Evolutionary conservation across 2,113 vertebrate genomes (phyloP), one percentile per base, ranked within the genome.

Genomic region (Scomber scombrus): DNA sequence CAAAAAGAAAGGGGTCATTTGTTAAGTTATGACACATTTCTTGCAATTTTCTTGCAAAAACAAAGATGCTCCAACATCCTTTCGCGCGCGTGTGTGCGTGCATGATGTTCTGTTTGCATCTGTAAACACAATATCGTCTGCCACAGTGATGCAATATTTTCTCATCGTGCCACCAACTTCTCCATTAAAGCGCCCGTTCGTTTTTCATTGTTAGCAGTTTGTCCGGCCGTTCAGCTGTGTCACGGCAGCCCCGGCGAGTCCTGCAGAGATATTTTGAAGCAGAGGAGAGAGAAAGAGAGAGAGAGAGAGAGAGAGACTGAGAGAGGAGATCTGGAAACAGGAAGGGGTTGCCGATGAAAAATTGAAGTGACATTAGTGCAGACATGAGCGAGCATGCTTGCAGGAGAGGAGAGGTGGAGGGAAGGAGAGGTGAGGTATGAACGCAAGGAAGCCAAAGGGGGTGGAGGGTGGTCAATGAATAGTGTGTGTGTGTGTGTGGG

Each of bases 301-400:
- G 23, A 26, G 23, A 26, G 23, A 26, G 23, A 26, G 1, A 26
- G 23, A 2, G 23, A 26, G 23, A 26, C 2, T 2, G 1, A 71
- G 55, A 21, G 63, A 86, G 47, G 58, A 71, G 19, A 65, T 85
- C 70, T 82, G 78, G 71, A 84, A 81, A 83, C 85, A 76, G 92
- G 90, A 91, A 86, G 62, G 85, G 87, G 88, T 19, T 77, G 57
- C 66, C 68, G 19, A 92, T 93, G 82, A 93, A 92, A 93, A 90
- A 92, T 93, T 92, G 62, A 94, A 92, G 90, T 87, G 85, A 92
- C 82, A 90, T 93, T 91, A 92, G 88, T 16, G 23, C 84, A 89
- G 90, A 92, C 91, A 89, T 88, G 91, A 93, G 87, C 64, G 83
- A 89, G 91, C 86, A 91, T 63, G 88, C 84, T 82, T 76, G 60